Evolutionary conservation across 2,797 vertebrate genomes (phyloP), one percentile per base, ranked within the genome.

Genomic region (Acipenser oxyrinchus): DNA sequence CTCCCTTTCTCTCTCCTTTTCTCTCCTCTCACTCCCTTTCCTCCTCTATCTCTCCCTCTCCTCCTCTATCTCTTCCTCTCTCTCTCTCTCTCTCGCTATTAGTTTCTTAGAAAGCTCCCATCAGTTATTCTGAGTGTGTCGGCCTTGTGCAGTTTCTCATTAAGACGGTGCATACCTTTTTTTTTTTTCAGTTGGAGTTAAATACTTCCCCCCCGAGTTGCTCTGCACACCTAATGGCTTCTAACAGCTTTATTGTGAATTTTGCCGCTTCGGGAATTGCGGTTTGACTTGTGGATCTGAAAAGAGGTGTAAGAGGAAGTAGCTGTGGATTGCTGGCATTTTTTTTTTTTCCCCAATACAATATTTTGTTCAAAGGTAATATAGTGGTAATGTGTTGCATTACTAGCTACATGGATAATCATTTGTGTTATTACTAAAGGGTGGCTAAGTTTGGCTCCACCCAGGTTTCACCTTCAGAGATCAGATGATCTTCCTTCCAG

Each of bases 401-500:
- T 37, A 37, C 2, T 37, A 37, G 23, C 23, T 37, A 37, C 23
- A 37, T 37, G 23, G 23, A 37, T 37, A 37, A 37, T 2, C 23
- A 37, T 37, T 37, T 1, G 1, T 37, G 23, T 37, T 37, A 37
- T 37, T 37, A 37, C 23, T 37, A 37, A 37, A 37, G 4, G 12
- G 6, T 11, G 11, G 12, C 55, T 11, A 58, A 55, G 48, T 66
- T 18, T 71, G 78, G 76, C 71, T 81, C 83, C 81, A 80, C 85
- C 84, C 80, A 86, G 81, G 79, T 83, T 78, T 84, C 87, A 87
- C 88, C 89, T 89, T 86, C 86, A 83, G 84, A 77, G 74, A 83
- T 79, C 86, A 79, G 80, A 88, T 84, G 84, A 87, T 87, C 84
- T 80, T 78, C 80, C 70, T 79, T 83, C 83, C 82, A 84, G 75